Base-by-base conservation (phyloP, 2,797 vertebrate species). In the Psittacula derbiana region DNA sequence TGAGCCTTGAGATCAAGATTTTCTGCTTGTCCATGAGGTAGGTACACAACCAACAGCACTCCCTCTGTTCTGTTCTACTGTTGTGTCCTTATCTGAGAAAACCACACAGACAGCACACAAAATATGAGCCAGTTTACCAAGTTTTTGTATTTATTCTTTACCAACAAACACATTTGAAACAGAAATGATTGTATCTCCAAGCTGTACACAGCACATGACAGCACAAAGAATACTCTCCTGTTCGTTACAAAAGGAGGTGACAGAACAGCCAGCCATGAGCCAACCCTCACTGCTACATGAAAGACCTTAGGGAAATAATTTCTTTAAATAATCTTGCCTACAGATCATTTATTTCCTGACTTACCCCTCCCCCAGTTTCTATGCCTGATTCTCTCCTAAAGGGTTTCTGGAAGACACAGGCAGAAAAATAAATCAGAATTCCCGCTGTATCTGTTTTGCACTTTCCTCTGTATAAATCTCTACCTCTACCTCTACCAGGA, bases 381-480 rank as follows among this genome's bases (percentile, higher is more conserved):
- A 85, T 40, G 41, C 61, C 40, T n/a, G 27, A 25, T 55, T 80
- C 43, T 71, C 65, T 80, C 58, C 61, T 83, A 83, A 76, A 82
- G 72, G 21, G 38, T 25, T 66, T 74, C 84, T 92, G 28, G 38
- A 87, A 94, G 52, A 89, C 21, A 53, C 2, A 36, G 52, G 65
- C 69, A 90, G 65, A 90, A 95, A 96, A 58, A 64, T 11, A 89
- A 80, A 83, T 70, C 4, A 58, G 53, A 91, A 83, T 64, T 89
- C 81, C 57, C 1, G 12, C 74, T 40, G 11, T 90, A 87, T 82
- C 33, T 28, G 44, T 61, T 95, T 82, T 73, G 60, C 47, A 8
- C 44, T 80, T 57, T 28, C 38, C 49, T 89, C 85, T 83, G 57
- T 53, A 38, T 11, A 50, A 78, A 73, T 65, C 86, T 93, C 75